phyloP scores from a whole-genome alignment of 2,797 vertebrate species.

The Eulemur coronatus region DNA sequence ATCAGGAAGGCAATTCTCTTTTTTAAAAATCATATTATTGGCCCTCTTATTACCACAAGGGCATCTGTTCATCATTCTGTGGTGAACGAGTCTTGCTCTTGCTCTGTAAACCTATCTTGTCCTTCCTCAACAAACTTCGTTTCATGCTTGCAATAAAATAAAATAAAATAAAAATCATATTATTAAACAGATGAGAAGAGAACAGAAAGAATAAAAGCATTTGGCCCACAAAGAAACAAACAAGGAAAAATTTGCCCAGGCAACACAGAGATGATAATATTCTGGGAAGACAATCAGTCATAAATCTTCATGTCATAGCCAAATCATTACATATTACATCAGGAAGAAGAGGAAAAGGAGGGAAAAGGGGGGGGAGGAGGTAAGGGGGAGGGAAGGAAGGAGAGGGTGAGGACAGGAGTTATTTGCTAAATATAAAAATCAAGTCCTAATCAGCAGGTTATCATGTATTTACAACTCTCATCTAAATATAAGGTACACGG shows the following conservation, averaged over 20 bases:
- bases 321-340: background rate
- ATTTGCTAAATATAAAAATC: background rate
- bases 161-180: background rate
- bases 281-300: conserved; percentile 53
- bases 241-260: conserved; percentile 52
- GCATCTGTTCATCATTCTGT: too few species aligned
- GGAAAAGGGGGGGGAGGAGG: background rate
- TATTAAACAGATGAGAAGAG: conserved; percentile 58
- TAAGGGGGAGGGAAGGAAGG: too few species aligned
- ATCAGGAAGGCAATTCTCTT: conserved; percentile 32
- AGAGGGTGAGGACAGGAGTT: background rate
- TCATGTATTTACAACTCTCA: background rate
- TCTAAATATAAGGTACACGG: background rate
- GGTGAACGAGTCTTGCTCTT: too few species aligned
- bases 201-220: conserved; percentile 47
- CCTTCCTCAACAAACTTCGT: too few species aligned
- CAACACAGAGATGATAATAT: conserved; percentile 38
- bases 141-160: too few species aligned
- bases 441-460: background rate
- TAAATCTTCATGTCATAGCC: background rate
- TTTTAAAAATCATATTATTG: conserved; percentile 33
- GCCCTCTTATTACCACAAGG: too few species aligned
- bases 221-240: conserved; percentile 57
- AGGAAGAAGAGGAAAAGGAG: background rate
- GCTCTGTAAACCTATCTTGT: too few species aligned